Conservation (phyloP, 2,113 vertebrate species). For the Cynoglossus semilaevis region DNA sequence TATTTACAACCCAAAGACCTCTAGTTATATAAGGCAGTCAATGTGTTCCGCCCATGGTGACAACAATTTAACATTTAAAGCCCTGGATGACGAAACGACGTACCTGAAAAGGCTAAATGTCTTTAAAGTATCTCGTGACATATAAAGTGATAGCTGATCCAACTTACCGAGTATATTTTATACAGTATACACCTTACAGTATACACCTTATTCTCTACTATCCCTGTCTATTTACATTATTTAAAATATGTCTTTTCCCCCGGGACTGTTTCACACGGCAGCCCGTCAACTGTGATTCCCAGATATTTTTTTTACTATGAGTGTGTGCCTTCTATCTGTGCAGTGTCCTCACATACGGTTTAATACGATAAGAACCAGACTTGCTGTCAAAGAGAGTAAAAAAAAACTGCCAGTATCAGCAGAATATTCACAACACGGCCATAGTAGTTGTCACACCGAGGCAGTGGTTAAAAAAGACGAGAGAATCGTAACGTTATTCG, state of each 20-base stretch:
- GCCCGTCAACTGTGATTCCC: neutral
- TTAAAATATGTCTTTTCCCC: neutral
- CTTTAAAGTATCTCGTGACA: neutral
- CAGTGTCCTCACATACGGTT: slow-evolving; percentile 1
- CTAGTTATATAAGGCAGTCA: slow-evolving; percentile 35
- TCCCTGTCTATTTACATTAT: slow-evolving; percentile 8
- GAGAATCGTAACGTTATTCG: slow-evolving; percentile 2
- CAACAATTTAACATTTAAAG: slow-evolving; percentile 1
- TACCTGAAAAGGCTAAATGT: neutral
- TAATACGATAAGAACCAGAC: neutral
- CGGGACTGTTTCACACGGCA: neutral
- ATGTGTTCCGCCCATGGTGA: slow-evolving; percentile 2
- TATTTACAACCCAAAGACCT: slow-evolving; percentile 50
- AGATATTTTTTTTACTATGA: slow-evolving; percentile 1
- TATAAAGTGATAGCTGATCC: neutral
- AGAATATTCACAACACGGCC: slow-evolving; percentile 16
- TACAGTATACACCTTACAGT: neutral
- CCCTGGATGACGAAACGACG: neutral
- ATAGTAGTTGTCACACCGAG: neutral
- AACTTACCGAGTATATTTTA: slow-evolving; percentile 2
- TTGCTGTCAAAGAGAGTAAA: slow-evolving; percentile 21
- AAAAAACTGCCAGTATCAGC: slow-evolving; percentile 11
- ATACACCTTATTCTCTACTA: slow-evolving; percentile 1
- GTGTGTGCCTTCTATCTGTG: neutral
- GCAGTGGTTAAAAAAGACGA: neutral